Evolutionary conservation across 2,113 vertebrate species (phyloP), one percentile per base, ranked within the genome.

Genomic region (Vulpes ferrilata): DNA sequence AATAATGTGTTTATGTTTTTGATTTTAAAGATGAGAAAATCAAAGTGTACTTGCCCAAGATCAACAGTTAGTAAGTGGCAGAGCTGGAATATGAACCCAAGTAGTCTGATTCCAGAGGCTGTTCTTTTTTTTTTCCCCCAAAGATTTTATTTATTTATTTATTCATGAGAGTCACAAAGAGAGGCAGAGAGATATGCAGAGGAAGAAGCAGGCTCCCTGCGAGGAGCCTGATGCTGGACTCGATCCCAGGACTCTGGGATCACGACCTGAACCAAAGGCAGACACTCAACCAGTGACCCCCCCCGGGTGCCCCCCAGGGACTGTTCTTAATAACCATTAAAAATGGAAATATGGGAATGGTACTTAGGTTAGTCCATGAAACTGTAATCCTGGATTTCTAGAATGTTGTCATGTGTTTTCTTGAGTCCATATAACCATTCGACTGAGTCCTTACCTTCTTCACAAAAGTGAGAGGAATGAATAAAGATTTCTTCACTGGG

Each of bases 281-380:
- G 43, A 43, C 43, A 43, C 43, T 43, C 43, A 43, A 43, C 43
- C 43, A 43, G 43, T 43, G 43, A 43, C 43, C 43, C 43, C 43
- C 43, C 43, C 43, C 43, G 6, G 43, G 43, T 43, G 43, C 43
- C 7, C 43, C 43, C 9, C 19, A 86, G 65, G 27, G 22, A 0
- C 19, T 69, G 3, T 85, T 91, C 23, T 90, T 95, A 53, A 48
- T 38, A 85, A 9, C 27, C 17, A 60, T 3, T 60, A 94, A 87
- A 83, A 96, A 65, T 35, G 51, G 62, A 57, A 85, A 74, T 17
- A 67, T 62, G 22, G n/a, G 23, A 96, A 82, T 79, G 65, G 69
- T 69, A 7, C 32, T 94, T 85, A 79, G 25, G 43, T 97, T 96
- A 97, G 96, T 92, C 78, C 67, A 97, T 48, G 65, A 90, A 79